Base-by-base conservation (phyloP, 2,797 vertebrate genomes). In the Microctenopoma stevenorrisi region DNA sequence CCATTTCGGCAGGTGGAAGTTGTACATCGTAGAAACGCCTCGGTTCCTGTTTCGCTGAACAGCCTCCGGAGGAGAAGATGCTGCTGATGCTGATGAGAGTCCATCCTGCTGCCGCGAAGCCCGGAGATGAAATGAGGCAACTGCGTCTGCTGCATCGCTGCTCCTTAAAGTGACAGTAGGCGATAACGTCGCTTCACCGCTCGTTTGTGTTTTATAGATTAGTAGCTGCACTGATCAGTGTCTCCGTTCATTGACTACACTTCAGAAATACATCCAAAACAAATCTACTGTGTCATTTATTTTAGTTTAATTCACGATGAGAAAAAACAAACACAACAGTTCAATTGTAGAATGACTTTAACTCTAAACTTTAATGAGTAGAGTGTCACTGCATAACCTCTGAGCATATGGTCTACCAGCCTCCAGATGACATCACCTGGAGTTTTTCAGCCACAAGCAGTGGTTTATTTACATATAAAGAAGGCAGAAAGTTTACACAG, bases 91-190 rank as follows among this genome's bases (percentile, higher is more conserved):
- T 86, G 90, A 73, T 79, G 84, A 68, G 86, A 68, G 79, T 79
- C 86, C 91, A 90, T 90, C 83, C 87, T 87, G 90, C 89, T 83
- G 86, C 88, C 88, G 80, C 76, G 82, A 22, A 86, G 79, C 83
- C 67, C 83, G 63, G 72, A 84, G 87, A 88, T 60, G 81, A 85
- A 85, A 79, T 84, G 89, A 91, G 84, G 85, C 77, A 49, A 86
- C 78, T 88, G 88, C 88, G 83, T 76, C 88, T 87, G 82, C 88
- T 81, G 90, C 85, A 55, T 73, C 82, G 83, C 54, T 57, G 86
- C 74, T 71, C 89, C 93, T 94, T 94, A 94, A 94, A 94, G 93
- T 30, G 88, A 84, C 91, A 91, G 86, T 25, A 58, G 25, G 48
- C 42, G 47, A 47, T 51, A 22, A 56, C 28, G 3, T 11, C 0